Percentiles rank a stretch among this genome's conserved stretches.
phyloP scores from a whole-genome alignment of 2,797 vertebrate genomes.

The Sebastes minor region DNA sequence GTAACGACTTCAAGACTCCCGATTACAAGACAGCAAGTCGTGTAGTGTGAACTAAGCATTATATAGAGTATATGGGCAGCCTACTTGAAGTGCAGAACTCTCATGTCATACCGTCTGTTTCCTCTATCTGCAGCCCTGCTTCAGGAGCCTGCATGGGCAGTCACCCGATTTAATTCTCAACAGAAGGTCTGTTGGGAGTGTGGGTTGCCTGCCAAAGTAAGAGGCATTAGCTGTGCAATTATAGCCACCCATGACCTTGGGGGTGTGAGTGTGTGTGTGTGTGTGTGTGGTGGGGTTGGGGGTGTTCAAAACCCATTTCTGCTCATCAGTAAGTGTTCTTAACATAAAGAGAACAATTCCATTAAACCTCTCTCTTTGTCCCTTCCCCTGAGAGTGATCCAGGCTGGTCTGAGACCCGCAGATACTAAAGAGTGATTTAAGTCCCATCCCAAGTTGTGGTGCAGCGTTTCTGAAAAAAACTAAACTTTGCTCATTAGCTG shows the following conservation, averaged over 20 bases:
- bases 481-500: neutral
- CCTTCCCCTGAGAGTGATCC: neutral
- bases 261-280: neutral
- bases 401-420: neutral
- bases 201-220: conserved; percentile 30
- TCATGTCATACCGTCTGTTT: too few relatives aligned
- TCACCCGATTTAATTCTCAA: neutral
- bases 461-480: neutral
- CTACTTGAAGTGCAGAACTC: neutral
- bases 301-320: conserved; percentile 9
- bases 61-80: too few relatives aligned
- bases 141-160: neutral
- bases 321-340: conserved; percentile 15
- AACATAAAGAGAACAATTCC: conserved; percentile 17
- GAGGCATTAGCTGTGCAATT: conserved; percentile 43
- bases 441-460: neutral
- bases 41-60: too few relatives aligned
- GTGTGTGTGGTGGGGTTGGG: fast-evolving
- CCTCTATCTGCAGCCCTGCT: neutral
- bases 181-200: conserved; percentile 6
- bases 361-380: conserved; percentile 19
- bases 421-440: neutral
- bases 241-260: conserved; percentile 38
- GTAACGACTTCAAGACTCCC: too few relatives aligned
- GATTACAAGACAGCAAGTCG: fast-evolving